phyloP scores from a whole-genome alignment of 2,888 invertebrate species.

The Dermolepida albohirtum region DNA sequence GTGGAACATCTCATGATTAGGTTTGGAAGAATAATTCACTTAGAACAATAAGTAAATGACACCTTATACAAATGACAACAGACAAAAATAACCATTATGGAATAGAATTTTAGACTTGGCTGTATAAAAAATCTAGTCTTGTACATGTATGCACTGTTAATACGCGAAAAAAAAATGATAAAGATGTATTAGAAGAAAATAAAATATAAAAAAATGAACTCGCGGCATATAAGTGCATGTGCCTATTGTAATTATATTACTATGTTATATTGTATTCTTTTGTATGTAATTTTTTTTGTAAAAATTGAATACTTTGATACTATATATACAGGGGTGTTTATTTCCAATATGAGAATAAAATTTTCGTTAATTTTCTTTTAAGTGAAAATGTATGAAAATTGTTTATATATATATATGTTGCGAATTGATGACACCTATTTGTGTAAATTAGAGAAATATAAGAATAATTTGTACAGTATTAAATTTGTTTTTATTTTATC shows the following conservation, averaged over 20 bases:
- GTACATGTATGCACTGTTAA: slow-evolving; percentile 53
- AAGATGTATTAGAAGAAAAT: slow-evolving; percentile 25
- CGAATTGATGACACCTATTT: slow-evolving; percentile 23
- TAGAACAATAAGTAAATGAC: neutral
- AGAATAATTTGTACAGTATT: slow-evolving; percentile 7
- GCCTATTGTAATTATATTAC: slow-evolving; percentile 33
- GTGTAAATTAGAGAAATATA: slow-evolving; percentile 27
- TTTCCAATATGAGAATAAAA: slow-evolving; percentile 17
- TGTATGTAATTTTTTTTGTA: slow-evolving; percentile 35
- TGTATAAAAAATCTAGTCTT: slow-evolving; percentile 64
- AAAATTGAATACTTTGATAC: slow-evolving; percentile 26
- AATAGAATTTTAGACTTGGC: slow-evolving; percentile 53
- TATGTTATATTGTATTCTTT: slow-evolving; percentile 32
- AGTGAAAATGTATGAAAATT: slow-evolving; percentile 30
- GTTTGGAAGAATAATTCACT: too few relatives aligned
- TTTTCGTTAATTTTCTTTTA: slow-evolving; percentile 26
- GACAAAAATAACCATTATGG: slow-evolving; percentile 47
- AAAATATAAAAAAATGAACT: slow-evolving; percentile 26
- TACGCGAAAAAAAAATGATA: slow-evolving; percentile 23
- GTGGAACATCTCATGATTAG: too few relatives aligned
- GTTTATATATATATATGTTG: slow-evolving; percentile 4
- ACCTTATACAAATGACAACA: slow-evolving; percentile 26
- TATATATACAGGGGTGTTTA: slow-evolving; percentile 34
- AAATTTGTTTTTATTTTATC: too few relatives aligned
- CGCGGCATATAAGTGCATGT: slow-evolving; percentile 36